These are phyloP conservation scores for Anguilla anguilla DNA, from an alignment of 2,797 vertebrate genomes.

Conservation along the genomic window DNA sequence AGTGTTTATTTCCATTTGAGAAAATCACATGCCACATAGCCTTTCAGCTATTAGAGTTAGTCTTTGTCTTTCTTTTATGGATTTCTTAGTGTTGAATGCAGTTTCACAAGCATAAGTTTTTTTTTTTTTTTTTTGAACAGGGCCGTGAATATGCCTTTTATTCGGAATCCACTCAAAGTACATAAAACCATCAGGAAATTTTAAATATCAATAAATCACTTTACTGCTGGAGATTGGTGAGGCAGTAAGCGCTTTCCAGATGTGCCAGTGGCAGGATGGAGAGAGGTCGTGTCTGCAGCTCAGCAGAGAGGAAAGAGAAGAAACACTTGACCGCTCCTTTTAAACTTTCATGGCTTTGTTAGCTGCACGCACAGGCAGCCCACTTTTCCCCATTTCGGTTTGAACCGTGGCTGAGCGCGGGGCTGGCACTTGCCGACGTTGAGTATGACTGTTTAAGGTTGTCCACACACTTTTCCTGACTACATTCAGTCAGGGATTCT, in stretches of 20 bases:
- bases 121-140: conserved; percentile 49
- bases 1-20: conserved; percentile 53
- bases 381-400: neutral
- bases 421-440: neutral
- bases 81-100: conserved; percentile 62
- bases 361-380: conserved; percentile 67
- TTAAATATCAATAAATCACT: conserved; percentile 88
- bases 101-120: conserved; percentile 60
- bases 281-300: conserved; percentile 75
- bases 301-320: conserved; percentile 65
- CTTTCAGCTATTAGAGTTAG: conserved; percentile 27
- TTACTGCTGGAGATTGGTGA: conserved; percentile 82
- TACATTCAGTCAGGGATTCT: neutral
- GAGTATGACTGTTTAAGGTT: conserved; percentile 51
- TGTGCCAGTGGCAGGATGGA: conserved; percentile 75
- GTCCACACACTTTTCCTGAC: conserved; percentile 30
- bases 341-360: conserved; percentile 85
- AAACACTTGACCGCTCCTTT: conserved; percentile 80
- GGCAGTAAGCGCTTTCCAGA: conserved; percentile 82
- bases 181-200: conserved; percentile 83
- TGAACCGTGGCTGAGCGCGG: neutral
- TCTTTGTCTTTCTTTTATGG: conserved; percentile 59
- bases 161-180: conserved; percentile 66
- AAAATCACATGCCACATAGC: conserved; percentile 55
- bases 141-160: conserved; percentile 69